Base-by-base conservation (phyloP, 1,140 invertebrate genomes). In the Cotesia glomerata region DNA sequence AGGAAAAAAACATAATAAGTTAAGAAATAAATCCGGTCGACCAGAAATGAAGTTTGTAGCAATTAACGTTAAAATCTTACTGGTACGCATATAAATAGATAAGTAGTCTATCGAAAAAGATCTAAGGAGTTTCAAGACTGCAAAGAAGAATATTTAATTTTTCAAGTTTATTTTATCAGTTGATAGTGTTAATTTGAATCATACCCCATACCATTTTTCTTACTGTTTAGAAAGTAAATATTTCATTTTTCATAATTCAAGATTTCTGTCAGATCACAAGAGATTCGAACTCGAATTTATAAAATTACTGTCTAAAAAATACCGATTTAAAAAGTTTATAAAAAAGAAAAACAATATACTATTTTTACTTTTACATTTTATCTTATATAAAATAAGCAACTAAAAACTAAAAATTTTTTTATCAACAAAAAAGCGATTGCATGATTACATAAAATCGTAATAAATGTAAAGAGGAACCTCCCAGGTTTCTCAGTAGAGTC, bases 31-130 rank as follows among this genome's bases (percentile, higher is more conserved):
- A 61, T 67, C 67, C 51, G 72, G 71, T 75, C 78, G 83, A 84
- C 84, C 80, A 80, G 66, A 74, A 76, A 75, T 76, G 70, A 59
- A 82, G 83, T 84, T 85, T 83, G 78, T 77, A 66, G 63, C 66
- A 72, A 80, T 80, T 85, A 84, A 83, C 81, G 83, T 84, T 80
- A 85, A 82, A 78, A 75, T 84, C 78, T 83, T 83, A 85, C 81
- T 82, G 82, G 77, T 79, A 76, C 75, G 77, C 75, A 76, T 77
- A 78, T 77, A 77, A 75, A 74, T 79, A 80, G 74, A 79, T 79
- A 74, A 79, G 80, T 78, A 79, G 76, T 76, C 80, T 81, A 83
- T 84, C 80, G 84, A 85, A 84, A 80, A 79, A 74, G 13, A 13
- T 18, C 36, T 5, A 75, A 74, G 75, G 79, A 78, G 79, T 81